Percentiles rank a stretch among this genome's conserved stretches.
These are phyloP conservation scores for Monarcha castaneiventris DNA, from an alignment of 2,113 vertebrate genomes.

Conservation along the genomic window DNA sequence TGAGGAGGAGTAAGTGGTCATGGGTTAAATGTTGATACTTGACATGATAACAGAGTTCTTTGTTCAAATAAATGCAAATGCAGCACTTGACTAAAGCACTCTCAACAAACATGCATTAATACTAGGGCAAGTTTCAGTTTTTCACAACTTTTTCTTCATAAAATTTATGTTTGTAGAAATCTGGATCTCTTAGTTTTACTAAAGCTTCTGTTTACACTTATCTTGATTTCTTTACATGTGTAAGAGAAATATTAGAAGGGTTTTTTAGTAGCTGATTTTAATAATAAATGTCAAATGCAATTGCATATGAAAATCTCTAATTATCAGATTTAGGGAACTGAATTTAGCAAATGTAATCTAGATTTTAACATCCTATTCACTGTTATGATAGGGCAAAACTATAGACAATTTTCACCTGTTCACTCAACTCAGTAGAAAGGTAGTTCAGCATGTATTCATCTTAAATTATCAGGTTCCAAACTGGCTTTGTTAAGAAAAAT, in stretches of 20 bases:
- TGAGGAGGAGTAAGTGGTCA: not conserved
- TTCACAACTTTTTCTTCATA: not conserved
- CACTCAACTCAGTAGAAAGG: not conserved
- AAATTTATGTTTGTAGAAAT: not conserved
- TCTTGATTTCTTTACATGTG: not conserved
- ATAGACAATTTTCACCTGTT: not conserved
- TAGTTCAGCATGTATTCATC: not conserved
- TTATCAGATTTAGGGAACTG: not conserved
- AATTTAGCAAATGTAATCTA: not conserved
- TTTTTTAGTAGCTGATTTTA: not conserved
- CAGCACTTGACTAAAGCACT: not conserved
- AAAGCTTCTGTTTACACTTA: not conserved
- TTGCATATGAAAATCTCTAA: not conserved
- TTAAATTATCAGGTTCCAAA: not conserved
- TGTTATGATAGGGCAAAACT: not conserved
- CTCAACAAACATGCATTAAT: not conserved
- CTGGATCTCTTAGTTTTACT: not conserved
- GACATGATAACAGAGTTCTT: not conserved
- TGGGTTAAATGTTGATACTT: not conserved
- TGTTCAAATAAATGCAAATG: not conserved
- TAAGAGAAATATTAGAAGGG: not conserved
- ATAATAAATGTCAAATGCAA: not conserved
- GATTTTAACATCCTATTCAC: not conserved
- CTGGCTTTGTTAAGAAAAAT: not conserved
- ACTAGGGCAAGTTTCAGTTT: not conserved